Base-by-base conservation (phyloP, 2,113 vertebrate genomes). In the Cyphomyrus plagiostoma region DNA sequence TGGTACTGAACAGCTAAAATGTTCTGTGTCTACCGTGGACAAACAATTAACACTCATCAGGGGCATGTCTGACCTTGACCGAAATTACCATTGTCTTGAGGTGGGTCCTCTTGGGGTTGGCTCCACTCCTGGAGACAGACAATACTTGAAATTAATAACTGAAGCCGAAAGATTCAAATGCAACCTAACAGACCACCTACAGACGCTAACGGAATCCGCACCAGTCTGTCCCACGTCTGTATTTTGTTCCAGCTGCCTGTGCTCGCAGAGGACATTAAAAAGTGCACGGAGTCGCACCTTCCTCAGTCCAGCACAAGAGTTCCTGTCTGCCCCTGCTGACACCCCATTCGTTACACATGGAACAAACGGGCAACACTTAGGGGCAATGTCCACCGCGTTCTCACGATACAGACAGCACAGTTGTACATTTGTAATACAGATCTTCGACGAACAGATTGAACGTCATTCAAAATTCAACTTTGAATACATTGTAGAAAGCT, bases 71-170 rank as follows among this genome's bases (percentile, higher is more conserved):
- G 91, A 99, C 98, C 93, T 99, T 99, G 3, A 98, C 98, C 98
- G 98, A 99, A 93, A 99, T 99, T 19, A 99, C 98, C 0, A 98
- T 95, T 52, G 98, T 99, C 95, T 98, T 97, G 98, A 98, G n/a
- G 7, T 4, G 74, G 99, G 99, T 17, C 98, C 98, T 0, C 98
- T 97, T 0, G 98, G 98, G 13, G 98, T 99, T 35, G 82, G 97
- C 97, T 0, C 98, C 99, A 91, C 97, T 99, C 94, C 98, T 99
- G 89, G 42, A 90, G 86, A 77, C 4, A 80, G 48, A 88, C 5
- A 89, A 35, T 21, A 90, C 2, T 86, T 17, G 26, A 9, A 77
- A 10, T 53, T 46, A 35, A 49, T 4, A 52, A 70, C 62, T 30
- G 62, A 70, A 56, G 52, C 26, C 2, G 4, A 45, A 35, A 9